Evolutionary conservation across 2,113 vertebrate genomes (phyloP), one percentile per base, ranked within the genome.

Genomic region (Rana temporaria): DNA sequence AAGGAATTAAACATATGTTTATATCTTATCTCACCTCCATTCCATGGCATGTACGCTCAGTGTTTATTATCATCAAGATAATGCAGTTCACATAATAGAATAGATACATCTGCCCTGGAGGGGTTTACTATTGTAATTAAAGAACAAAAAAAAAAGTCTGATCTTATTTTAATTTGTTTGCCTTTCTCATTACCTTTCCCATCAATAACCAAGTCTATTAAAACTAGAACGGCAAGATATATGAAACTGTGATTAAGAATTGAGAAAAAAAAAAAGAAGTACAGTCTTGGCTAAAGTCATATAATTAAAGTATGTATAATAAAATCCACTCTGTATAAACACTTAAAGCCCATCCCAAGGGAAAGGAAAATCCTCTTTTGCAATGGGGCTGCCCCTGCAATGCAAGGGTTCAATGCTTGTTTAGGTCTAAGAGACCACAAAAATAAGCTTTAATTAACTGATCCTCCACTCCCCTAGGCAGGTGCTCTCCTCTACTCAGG

Each of bases 81-180:
- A 75, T 75, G 53, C 53, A 66, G 67, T 65, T 82, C 52, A 75
- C 73, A 76, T 83, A 83, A 76, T 38, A 68, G 64, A 68, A 83
- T 9, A 83, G 72, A 83, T 83, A 48, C 64, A 42, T 56, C 55
- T 76, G 64, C 63, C 81, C 72, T 52, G 53, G 30, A 83, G 81
- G 81, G 81, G 16, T 83, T 83, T 68, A 83, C 68, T 83, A 75
- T 76, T 59, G 71, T 83, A 83, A 82, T 82, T 82, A 75, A 67
- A 76, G 71, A 68, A 75, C 71, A 68, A 76, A 81, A 69, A 30
- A 30, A 30, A 62, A 82, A 76, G 69, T 76, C 63, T 38, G n/a
- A 67, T 68, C 34, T 57, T 22, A 59, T 60, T 83, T 60, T n/a
- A 70, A 56, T 14, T 0, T 65, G 64, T 57, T 80, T 22, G 19